Percentiles rank a stretch among this genome's conserved stretches.
phyloP scores from a whole-genome alignment of 2,113 vertebrate genomes.

The Mola mola region DNA sequence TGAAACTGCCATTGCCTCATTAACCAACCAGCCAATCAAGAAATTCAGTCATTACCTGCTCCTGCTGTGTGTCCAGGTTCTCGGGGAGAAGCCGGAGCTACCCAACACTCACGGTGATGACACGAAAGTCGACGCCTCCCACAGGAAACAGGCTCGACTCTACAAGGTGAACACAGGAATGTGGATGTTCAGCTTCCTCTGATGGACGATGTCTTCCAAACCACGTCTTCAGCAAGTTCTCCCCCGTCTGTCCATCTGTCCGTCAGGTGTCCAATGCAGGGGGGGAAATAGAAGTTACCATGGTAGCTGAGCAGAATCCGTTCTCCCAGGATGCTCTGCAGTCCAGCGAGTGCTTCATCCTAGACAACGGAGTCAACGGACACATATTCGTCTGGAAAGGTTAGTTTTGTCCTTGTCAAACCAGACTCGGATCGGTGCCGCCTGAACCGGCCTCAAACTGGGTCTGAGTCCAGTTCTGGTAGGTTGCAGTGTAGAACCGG shows the following conservation, averaged over 20 bases:
- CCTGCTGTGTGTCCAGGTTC: conserved; percentile 70
- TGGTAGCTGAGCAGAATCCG: conserved; percentile 86
- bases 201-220: not conserved
- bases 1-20: too few species aligned
- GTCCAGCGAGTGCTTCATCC: conserved; percentile 87
- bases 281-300: conserved; percentile 79
- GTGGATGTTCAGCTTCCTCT: not conserved
- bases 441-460: not conserved
- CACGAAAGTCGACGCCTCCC: conserved; percentile 74
- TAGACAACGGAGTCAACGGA: conserved; percentile 42
- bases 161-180: conserved; percentile 81
- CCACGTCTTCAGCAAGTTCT: not conserved
- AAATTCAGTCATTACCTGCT: too few species aligned
- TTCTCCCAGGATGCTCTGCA: conserved; percentile 85
- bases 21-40: too few species aligned
- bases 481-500: too few species aligned
- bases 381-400: conserved; percentile 64
- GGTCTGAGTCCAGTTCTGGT: not conserved
- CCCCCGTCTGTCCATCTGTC: not conserved
- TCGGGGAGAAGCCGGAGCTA: conserved; percentile 86
- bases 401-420: not conserved
- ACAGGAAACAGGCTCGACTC: conserved; percentile 85
- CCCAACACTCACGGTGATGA: conserved; percentile 73
- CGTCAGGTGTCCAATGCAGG: conserved; percentile 85
- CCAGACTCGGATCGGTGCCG: too few species aligned